Percentiles rank a stretch among this genome's conserved stretches.
Evolutionary conservation across 2,888 invertebrate species (phyloP).

Genomic region (Ophraella communa): DNA sequence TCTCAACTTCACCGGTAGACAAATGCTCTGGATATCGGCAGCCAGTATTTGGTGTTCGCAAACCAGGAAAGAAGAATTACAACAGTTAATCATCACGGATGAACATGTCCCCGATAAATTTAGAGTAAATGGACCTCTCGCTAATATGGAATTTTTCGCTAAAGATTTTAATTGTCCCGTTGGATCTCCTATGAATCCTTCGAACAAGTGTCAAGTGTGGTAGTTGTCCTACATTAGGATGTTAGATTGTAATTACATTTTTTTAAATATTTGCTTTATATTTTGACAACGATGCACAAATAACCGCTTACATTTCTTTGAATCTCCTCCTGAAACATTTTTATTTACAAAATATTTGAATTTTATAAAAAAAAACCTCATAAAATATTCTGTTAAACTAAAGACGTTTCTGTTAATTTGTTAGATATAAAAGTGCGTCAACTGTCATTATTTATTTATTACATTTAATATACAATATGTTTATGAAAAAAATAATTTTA

Average conservation of each 20-base stretch:
- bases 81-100: slow-evolving; percentile 54
- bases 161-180: slow-evolving; percentile 67
- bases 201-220: slow-evolving; percentile 69
- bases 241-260: neutral
- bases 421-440: no score
- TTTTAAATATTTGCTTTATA: slow-evolving; percentile 1
- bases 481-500: no score
- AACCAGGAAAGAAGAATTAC: slow-evolving; percentile 55
- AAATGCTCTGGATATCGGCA: slow-evolving; percentile 67
- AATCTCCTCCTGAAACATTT: neutral
- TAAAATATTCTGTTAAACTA: neutral
- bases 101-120: slow-evolving; percentile 63
- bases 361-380: no score
- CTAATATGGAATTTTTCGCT: slow-evolving; percentile 68
- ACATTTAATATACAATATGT: no score
- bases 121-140: slow-evolving; percentile 66
- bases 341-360: neutral
- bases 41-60: slow-evolving; percentile 68
- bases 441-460: no score
- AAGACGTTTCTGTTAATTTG: no score
- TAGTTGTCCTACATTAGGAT: slow-evolving; percentile 50
- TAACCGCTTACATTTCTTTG: neutral
- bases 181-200: slow-evolving; percentile 68
- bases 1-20: slow-evolving; percentile 57
- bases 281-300: neutral